These are phyloP conservation scores for Phalera bucephala DNA, from an alignment of 2,888 invertebrate genomes.

Conservation along the genomic window DNA sequence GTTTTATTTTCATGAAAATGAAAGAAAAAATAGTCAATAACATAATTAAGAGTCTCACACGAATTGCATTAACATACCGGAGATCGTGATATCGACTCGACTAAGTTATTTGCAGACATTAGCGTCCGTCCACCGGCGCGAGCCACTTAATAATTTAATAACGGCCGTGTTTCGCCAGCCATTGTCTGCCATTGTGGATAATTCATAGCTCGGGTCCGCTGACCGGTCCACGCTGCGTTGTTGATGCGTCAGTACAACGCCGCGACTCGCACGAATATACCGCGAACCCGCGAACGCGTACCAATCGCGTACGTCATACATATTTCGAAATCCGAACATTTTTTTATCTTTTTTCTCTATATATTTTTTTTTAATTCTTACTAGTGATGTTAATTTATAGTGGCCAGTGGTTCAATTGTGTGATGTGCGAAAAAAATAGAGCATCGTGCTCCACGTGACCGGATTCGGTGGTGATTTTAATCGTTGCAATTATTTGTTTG, in stretches of 20 bases:
- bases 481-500: constrained; percentile 51
- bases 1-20: no score
- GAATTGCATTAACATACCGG: constrained; percentile 9
- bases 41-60: not conserved
- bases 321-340: constrained; percentile 26
- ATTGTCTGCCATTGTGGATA: constrained; percentile 46
- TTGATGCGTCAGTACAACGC: constrained; percentile 66
- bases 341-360: constrained; percentile 21
- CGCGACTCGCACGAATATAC: constrained; percentile 53
- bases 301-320: constrained; percentile 38
- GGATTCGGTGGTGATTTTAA: constrained; percentile 42
- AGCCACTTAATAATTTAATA: constrained; percentile 67
- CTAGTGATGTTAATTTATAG: constrained; percentile 25
- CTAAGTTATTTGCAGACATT: constrained; percentile 26
- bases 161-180: constrained; percentile 55
- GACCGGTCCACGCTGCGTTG: constrained; percentile 52
- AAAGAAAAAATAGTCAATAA: not conserved
- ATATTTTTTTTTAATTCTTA: constrained; percentile 26
- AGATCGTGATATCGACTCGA: constrained; percentile 15
- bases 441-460: constrained; percentile 36
- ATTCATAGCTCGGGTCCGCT: constrained; percentile 57
- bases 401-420: constrained; percentile 24
- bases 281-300: constrained; percentile 19
- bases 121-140: constrained; percentile 33
- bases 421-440: constrained; percentile 39